Base-by-base conservation (phyloP, 2,888 invertebrate genomes). In the Drosophila merina region DNA sequence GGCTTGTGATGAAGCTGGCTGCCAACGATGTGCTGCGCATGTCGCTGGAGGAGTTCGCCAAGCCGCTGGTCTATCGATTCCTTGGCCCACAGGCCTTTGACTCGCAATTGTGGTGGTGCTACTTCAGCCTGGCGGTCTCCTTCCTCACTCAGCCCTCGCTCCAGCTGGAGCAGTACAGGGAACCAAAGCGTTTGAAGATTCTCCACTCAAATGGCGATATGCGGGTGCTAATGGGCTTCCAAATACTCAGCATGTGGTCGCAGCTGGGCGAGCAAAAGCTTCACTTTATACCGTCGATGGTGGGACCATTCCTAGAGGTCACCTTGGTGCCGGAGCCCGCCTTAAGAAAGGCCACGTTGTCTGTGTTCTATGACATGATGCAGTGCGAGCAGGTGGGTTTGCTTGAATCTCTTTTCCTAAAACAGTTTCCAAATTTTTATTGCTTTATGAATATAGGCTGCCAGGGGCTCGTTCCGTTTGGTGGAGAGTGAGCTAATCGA, bases 281-380 rank as follows among this genome's bases (percentile, higher is more conserved):
- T 2, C 95, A 97, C 89, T 96, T 98, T 81, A 96, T 98, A 74
- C 97, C 98, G 0, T 95, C 96, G 0, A 97, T 98, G 94, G 97
- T 98, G 6, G 98, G 98, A 0, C 98, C 97, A 0, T 96, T 98
- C 81, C 93, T 99, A 44, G 97, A 98, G 92, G 97, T 98, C 4
- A 98, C 98, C 0, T 93, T 98, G 33, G 97, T 98, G 4, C 96
- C 96, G 0, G 97, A 97, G 87, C 94, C 94, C 38, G 96, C 96
- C 76, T 91, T 99, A 6, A 94, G 98, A 0, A 96, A 97, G 78
- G 97, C 97, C 0, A 98, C 98, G 0, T 92, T 98, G 9, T 97
- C 97, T 6, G 97, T 98, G 47, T 96, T 98, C 83, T 98, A 97
- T 85, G 97, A 98, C 80, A 96, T 99, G 94, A 98, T 99, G 96